Evolutionary conservation across 1,140 invertebrate genomes (phyloP).

Genomic region (Saxidomus purpurata): DNA sequence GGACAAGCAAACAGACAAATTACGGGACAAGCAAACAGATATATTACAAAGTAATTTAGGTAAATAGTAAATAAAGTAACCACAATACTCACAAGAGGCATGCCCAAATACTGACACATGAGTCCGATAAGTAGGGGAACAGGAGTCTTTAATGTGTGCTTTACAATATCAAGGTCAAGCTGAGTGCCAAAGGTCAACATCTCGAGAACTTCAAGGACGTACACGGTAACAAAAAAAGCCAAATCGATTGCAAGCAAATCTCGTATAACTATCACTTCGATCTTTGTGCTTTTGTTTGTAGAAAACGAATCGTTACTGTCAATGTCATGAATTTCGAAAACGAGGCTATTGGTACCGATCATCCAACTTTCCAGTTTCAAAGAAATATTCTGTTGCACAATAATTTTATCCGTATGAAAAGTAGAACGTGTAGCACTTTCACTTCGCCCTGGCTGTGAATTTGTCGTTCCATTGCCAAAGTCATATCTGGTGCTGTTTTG

Average conservation of each 20-base stretch:
- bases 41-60: no score
- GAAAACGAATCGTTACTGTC: not conserved
- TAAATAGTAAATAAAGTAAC: no score
- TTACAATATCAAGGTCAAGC: conserved; percentile 38
- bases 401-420: not conserved
- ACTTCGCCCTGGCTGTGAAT: not conserved
- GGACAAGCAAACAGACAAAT: no score
- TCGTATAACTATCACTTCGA: not conserved
- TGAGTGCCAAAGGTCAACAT: conserved; percentile 37
- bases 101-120: not conserved
- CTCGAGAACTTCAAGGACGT: not conserved
- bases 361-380: not conserved
- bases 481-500: no score
- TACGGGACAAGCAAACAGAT: no score
- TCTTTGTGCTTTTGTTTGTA: not conserved
- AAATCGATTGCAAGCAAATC: conserved; percentile 4
- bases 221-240: not conserved
- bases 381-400: not conserved
- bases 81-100: conserved; percentile 28
- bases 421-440: not conserved
- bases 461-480: no score
- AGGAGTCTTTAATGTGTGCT: conserved; percentile 10
- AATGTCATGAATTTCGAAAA: not conserved
- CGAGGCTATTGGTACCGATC: not conserved
- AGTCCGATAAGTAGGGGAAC: conserved; percentile 5